These are phyloP conservation scores for Drosophila insularis DNA, from an alignment of 1,140 invertebrate species.

Conservation along the genomic window DNA sequence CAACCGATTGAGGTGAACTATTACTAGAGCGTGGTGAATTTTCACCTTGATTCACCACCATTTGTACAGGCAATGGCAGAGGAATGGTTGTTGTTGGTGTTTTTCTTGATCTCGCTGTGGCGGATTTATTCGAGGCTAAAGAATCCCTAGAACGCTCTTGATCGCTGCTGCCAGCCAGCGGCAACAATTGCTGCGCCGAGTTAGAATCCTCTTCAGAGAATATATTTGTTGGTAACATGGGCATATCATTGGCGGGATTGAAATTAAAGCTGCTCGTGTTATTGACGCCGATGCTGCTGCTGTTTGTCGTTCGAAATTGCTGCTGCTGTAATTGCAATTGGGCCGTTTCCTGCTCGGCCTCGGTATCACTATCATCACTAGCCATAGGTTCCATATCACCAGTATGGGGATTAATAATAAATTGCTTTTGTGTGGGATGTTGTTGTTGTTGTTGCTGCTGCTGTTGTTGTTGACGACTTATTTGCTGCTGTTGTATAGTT, in stretches of 20 bases:
- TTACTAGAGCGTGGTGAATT: slow-evolving; percentile 62
- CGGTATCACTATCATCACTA: slow-evolving; percentile 85
- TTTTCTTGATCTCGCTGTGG: slow-evolving; percentile 67
- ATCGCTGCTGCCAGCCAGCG: slow-evolving; percentile 84
- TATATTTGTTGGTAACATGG: slow-evolving; percentile 84
- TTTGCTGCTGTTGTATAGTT: slow-evolving; percentile 31
- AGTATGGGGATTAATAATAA: slow-evolving; percentile 94
- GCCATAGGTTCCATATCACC: slow-evolving; percentile 92
- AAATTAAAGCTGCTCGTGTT: slow-evolving; percentile 73
- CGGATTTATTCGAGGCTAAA: slow-evolving; percentile 71
- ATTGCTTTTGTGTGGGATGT: slow-evolving; percentile 84
- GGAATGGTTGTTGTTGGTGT: slow-evolving; percentile 33
- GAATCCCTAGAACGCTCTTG: slow-evolving; percentile 77
- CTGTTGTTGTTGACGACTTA: slow-evolving; percentile 31
- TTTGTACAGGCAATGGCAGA: slow-evolving; percentile 29
- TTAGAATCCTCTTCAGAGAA: slow-evolving; percentile 85
- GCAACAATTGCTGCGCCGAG: slow-evolving; percentile 73
- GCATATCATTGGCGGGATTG: slow-evolving; percentile 83
- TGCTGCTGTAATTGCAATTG: slow-evolving; percentile 58
- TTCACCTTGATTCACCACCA: slow-evolving; percentile 27
- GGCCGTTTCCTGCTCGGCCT: slow-evolving; percentile 72
- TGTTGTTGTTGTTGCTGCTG: slow-evolving; percentile 51
- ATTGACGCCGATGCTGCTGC: slow-evolving; percentile 10
- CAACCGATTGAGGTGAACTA: slow-evolving; percentile 57
- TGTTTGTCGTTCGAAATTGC: slow-evolving; percentile 24